Conservation (phyloP, 2,113 vertebrate genomes). For the Trichomycterus rosablanca region DNA sequence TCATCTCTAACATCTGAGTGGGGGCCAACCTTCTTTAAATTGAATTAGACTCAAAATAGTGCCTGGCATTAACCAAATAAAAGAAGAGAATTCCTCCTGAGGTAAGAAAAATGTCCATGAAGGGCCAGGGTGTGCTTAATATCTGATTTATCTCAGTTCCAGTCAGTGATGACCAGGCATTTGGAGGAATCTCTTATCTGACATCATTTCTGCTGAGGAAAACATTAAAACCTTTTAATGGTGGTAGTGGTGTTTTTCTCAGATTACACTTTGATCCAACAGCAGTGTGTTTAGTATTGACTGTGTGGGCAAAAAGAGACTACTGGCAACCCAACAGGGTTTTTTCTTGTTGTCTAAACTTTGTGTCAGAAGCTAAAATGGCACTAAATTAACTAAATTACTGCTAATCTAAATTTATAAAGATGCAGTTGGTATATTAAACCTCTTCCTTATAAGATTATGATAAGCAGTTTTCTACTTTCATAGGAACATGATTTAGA, state of each 20-base stretch:
- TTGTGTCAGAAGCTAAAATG: neutral
- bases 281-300: neutral
- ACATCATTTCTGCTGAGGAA: neutral
- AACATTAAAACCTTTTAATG: too few species aligned
- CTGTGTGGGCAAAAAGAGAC: neutral
- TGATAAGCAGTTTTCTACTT: too few species aligned
- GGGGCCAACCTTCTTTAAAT: too few species aligned
- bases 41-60: too few species aligned
- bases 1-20: too few species aligned
- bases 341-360: neutral
- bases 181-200: neutral
- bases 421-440: too few species aligned
- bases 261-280: neutral
- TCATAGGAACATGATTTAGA: too few species aligned
- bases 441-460: too few species aligned
- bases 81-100: neutral
- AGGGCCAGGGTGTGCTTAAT: neutral
- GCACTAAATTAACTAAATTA: neutral
- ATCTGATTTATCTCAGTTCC: slow-evolving; percentile 7
- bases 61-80: too few species aligned
- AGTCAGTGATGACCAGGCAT: slow-evolving; percentile 9
- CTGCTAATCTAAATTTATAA: too few species aligned
- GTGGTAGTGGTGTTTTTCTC: too few species aligned
- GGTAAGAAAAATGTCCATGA: neutral
- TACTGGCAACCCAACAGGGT: neutral